Evolutionary conservation across 2,888 invertebrate genomes (phyloP), one percentile per base, ranked within the genome.

Genomic region (Pollenia amentaria): DNA sequence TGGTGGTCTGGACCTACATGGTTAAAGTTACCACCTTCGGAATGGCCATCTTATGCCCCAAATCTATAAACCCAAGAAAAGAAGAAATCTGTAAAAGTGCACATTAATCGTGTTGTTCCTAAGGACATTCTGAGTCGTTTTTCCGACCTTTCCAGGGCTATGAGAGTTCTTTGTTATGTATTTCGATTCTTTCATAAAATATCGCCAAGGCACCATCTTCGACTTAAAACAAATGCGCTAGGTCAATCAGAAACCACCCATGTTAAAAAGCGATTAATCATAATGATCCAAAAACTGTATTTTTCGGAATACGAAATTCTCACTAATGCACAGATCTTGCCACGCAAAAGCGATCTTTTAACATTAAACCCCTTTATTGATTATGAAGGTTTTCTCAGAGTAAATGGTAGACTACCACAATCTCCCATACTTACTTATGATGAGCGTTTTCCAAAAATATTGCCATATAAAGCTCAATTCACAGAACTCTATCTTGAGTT

Each of bases 1-100:
- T 78, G 84, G 69, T 84, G 67, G 78, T 53, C 75, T 16, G 75
- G 73, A 0, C 84, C 75, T 0, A 1, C 11, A 0, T 75, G 79
- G 79, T 46, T 79, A 8, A 29, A 14, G 1, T 11, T 12, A 1
- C 21, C 46, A 1, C 46, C 38, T 9, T 67, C 29, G 3, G 1
- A 1, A 9, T 51, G 67, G 48, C 67, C 51, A 10, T 21, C 38
- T 7, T 2, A 2, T 8, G 2, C 14, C 1, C 4, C n/a, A 2
- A 16, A 2, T n/a, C 0, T 51, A 38, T 51, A 67, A 38, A 67
- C 67, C 3, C 21, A 38, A 1, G 51, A 67, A 2, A 38, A 67
- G 38, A 11, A 38, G 7, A 7, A 6, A 38, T 51, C 67, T 6
- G 42, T 64, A 11, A 64, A 10, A 64, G 3, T 42, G 3, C 64